phyloP scores from a whole-genome alignment of 2,888 invertebrate species.

The Fabriciana adippe region DNA sequence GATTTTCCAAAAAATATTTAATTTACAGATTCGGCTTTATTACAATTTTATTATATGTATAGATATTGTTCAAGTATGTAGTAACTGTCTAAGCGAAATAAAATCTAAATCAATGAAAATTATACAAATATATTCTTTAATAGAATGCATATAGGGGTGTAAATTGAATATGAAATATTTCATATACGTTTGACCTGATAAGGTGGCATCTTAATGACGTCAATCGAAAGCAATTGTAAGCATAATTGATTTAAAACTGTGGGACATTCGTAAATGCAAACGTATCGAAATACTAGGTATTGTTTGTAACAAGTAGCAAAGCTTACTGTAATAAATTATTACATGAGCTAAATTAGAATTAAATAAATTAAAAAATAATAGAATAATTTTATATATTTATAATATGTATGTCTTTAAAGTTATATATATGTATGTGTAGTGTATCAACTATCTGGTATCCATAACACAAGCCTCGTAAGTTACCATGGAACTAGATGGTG shows the following conservation, averaged over 20 bases:
- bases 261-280: slow-evolving; percentile 1
- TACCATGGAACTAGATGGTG: too few relatives aligned
- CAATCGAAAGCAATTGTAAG: slow-evolving; percentile 43
- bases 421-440: too few relatives aligned
- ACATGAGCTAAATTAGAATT: neutral
- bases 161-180: neutral
- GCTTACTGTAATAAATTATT: neutral
- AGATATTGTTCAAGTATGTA: too few relatives aligned
- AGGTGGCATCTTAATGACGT: slow-evolving; percentile 37
- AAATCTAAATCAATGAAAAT: neutral
- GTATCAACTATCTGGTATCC: too few relatives aligned
- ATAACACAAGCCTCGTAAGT: too few relatives aligned
- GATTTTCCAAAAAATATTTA: too few relatives aligned
- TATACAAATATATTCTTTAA: slow-evolving; percentile 1
- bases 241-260: slow-evolving; percentile 33
- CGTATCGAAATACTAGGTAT: slow-evolving; percentile 27
- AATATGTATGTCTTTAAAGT: too few relatives aligned
- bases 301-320: neutral
- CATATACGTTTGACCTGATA: slow-evolving; percentile 21
- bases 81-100: too few relatives aligned
- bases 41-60: too few relatives aligned
- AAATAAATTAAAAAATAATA: too few relatives aligned
- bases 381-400: too few relatives aligned
- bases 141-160: neutral
- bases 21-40: too few relatives aligned